Percentiles rank a stretch among this genome's conserved stretches.
Conservation (phyloP, 2,888 invertebrate species). For the Dorcus parallelipipedus region DNA sequence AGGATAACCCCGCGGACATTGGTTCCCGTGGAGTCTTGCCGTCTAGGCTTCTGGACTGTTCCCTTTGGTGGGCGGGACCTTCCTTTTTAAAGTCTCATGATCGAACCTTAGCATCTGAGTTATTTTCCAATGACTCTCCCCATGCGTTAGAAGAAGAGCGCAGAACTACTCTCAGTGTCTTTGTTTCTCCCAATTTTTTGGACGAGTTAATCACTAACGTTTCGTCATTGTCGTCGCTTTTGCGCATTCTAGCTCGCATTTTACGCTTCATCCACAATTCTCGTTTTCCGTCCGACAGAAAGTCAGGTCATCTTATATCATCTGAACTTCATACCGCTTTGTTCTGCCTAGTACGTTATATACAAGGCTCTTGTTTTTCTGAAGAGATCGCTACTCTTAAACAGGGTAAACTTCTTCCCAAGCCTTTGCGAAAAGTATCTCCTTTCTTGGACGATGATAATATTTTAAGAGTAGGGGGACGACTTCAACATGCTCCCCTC, state of each 20-base stretch:
- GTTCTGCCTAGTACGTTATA: neutral
- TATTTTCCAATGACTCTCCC: too few species aligned
- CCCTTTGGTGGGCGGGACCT: constrained; percentile 2
- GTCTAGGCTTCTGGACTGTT: neutral
- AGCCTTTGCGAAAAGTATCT: constrained; percentile 4
- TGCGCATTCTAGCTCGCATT: neutral
- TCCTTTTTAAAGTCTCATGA: too few species aligned
- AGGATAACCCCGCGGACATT: constrained; percentile 14
- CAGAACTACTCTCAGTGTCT: too few species aligned
- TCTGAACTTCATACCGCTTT: constrained; percentile 9
- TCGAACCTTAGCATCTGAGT: too few species aligned
- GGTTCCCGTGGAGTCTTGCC: constrained; percentile 13
- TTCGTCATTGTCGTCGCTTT: neutral
- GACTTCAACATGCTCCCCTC: constrained; percentile 9
- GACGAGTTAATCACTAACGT: neutral
- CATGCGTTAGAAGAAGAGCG: too few species aligned
- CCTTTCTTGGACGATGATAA: constrained; percentile 14
- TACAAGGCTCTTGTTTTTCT: constrained; percentile 8
- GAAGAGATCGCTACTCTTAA: constrained; percentile 5
- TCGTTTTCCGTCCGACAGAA: neutral
- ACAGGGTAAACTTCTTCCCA: neutral
- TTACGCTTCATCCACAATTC: neutral
- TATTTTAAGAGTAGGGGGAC: constrained; percentile 15
- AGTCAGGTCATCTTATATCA: neutral
- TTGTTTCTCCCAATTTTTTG: neutral